Base-by-base conservation (phyloP, 2,888 invertebrate genomes). In the Parnassius mnemosyne region DNA sequence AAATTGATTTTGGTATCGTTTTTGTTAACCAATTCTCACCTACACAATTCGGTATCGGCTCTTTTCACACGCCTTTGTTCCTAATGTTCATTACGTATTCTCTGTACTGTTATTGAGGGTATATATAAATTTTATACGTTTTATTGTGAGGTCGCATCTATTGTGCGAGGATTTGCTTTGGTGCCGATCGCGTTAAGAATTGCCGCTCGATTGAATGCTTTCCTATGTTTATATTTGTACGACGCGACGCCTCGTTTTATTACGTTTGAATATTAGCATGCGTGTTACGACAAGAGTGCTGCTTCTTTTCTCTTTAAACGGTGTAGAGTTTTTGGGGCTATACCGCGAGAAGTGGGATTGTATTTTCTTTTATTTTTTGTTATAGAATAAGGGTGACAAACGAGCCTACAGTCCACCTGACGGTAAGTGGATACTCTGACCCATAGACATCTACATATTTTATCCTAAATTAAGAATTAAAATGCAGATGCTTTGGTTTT, bases 81-180 rank as follows among this genome's bases (percentile, higher is more conserved):
- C 81, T 87, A 87, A 88, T 88, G 86, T 85, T 87, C 87, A 88
- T 88, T 88, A 87, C 80, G 84, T 85, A 87, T 88, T 88, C 87
- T 79, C 82, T 86, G 80, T 81, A 80, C 83, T 82, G 84, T 83
- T 85, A 84, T 86, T 77, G 84, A 76, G 80, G 81, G 80, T 79
- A 80, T 81, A 84, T 85, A 87, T 87, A 85, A 79, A 85, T 84
- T 84, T 84, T 84, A 84, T 85, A 83, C 81, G 80, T 85, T 85
- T 83, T 84, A 83, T 81, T 80, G 82, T 75, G 77, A 73, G 76
- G 72, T 73, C 71, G 73, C 74, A 69, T 76, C 74, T 80, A 78
- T 81, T 81, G 81, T 82, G 76, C 69, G 53, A 63, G 79, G 81
- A 80, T 83, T 84, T 80, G 81, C 79, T 81, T 76, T 71, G 67